Evolutionary conservation across 2,113 vertebrate species (phyloP), one percentile per base, ranked within the genome.

Genomic region (Aegithalos caudatus): DNA sequence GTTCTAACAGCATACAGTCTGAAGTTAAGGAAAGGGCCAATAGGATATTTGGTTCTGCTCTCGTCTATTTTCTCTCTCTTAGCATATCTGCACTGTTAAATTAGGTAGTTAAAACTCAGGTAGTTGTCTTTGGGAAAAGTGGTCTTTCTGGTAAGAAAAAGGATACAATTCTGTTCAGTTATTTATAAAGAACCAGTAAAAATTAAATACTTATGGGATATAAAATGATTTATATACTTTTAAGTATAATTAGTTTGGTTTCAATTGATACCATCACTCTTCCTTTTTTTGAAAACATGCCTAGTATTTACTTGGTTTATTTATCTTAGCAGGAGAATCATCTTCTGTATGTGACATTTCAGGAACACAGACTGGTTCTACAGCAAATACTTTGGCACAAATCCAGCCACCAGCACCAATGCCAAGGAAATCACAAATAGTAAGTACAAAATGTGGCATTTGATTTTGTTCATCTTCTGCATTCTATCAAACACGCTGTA

Each of bases 351-450:
- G 96, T 2, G 98, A 98, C 35, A 78, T 95, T 82, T 81, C 92
- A 70, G 88, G 80, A 82, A 81, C 97, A 51, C 97, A 97, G 12
- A 62, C 87, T 47, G 98, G 98, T 94, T 98, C 98, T 86, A 97
- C 98, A 95, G 95, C 98, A 94, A 99, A 98, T 86, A 97, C 98
- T 51, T 94, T 96, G 31, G 27, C 98, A 92, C 98, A 98, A 86
- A 90, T 98, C 74, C 98, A 99, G 84, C 98, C 99, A 44, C 99
- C 99, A 16, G 98, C 98, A 27, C 99, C 99, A 67, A 99, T 99
- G 98, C 99, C 99, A 94, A 98, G 99, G 86, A 98, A 97, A 73
- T 97, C 98, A 40, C 98, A 98, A 92, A 96, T 97, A 27, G 99
- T 99, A 96, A 98, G 99, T 98, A 83, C 24, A 64, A 48, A 74